A percentile compares a stretch with the other conserved stretches of the same genome.
These are phyloP conservation scores for Macroglossus sobrinus DNA, from an alignment of 2,113 vertebrate species.

Conservation along the genomic window DNA sequence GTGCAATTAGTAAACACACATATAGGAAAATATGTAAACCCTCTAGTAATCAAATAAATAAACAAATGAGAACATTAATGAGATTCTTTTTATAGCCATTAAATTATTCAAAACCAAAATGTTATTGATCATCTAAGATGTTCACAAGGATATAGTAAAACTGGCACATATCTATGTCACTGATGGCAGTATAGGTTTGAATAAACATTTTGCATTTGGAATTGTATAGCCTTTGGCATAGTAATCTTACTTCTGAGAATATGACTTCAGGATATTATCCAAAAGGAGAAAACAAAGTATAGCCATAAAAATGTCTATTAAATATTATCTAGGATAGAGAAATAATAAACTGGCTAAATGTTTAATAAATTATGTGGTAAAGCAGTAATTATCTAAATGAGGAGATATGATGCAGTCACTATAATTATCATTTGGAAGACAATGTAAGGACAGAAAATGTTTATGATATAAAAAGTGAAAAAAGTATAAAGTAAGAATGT, in stretches of 20 bases:
- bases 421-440: neutral
- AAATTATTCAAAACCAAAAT: constrained; percentile 35
- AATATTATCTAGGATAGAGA: neutral
- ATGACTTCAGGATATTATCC: neutral
- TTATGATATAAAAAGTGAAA: neutral
- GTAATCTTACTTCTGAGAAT: constrained; percentile 18
- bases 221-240: neutral
- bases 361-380: constrained; percentile 51
- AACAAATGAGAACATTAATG: constrained; percentile 8
- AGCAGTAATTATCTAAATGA: neutral
- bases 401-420: neutral
- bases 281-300: neutral
- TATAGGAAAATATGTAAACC: constrained; percentile 19
- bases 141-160: neutral
- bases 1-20: constrained; percentile 2
- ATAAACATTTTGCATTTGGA: constrained; percentile 3
- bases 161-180: neutral
- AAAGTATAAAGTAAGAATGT: neutral
- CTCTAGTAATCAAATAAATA: constrained; percentile 33
- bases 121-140: neutral
- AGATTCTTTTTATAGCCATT: neutral
- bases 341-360: constrained; percentile 13
- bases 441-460: constrained; percentile 11
- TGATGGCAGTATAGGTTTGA: neutral
- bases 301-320: constrained; percentile 1